These are phyloP conservation scores for Aptenodytes forsteri DNA, from an alignment of 2,113 vertebrate species.

Conservation along the genomic window DNA sequence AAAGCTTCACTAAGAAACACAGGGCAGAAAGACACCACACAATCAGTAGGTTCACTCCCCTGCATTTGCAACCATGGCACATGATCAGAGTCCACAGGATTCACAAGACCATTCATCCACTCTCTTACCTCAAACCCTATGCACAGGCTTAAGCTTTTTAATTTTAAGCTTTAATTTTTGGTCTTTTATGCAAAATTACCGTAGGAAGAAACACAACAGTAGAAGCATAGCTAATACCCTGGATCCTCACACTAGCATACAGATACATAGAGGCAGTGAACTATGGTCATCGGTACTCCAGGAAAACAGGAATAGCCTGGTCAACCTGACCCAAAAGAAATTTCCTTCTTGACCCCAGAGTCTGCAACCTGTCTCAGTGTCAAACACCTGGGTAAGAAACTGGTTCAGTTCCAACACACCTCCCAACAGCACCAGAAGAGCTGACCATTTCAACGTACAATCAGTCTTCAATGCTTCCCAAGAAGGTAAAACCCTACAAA, in stretches of 20 bases:
- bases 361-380: not conserved
- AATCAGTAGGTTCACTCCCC: not conserved
- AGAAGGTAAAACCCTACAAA: not conserved
- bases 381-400: not conserved
- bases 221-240: not conserved
- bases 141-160: not conserved
- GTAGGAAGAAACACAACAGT: not conserved
- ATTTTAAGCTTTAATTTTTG: not conserved
- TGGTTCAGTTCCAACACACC: not conserved
- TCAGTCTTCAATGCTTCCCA: accelerated
- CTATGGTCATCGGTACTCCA: not conserved
- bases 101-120: not conserved
- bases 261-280: not conserved
- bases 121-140: not conserved
- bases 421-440: not conserved
- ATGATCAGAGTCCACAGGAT: not conserved
- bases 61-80: not conserved
- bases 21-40: not conserved
- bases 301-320: not conserved
- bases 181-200: not conserved
- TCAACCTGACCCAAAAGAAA: not conserved
- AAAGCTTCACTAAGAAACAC: not conserved
- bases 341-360: not conserved
- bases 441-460: accelerated
- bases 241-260: not conserved